Evolutionary conservation across 2,797 vertebrate species (phyloP).

Genomic region (Vultur gryphus): DNA sequence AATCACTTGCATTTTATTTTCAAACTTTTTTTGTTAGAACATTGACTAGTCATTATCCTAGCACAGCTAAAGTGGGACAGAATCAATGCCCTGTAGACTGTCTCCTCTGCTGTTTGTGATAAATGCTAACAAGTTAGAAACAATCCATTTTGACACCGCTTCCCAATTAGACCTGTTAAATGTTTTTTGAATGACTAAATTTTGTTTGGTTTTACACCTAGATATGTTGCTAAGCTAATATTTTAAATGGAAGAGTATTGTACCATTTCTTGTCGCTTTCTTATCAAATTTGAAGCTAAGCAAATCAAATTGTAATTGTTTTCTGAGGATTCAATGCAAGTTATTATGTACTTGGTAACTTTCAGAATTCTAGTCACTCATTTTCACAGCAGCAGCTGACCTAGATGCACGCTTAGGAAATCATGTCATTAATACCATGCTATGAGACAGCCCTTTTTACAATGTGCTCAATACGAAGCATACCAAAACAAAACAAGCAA

Average conservation of each 20-base stretch:
- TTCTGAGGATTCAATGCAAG: background rate
- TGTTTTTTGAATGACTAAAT: slow-evolving; percentile 34
- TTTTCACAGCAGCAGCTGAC: slow-evolving; percentile 13
- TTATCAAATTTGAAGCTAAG: slow-evolving; percentile 18
- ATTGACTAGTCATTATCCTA: slow-evolving; percentile 41
- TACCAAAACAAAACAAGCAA: background rate
- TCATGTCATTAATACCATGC: background rate
- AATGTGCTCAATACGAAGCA: background rate
- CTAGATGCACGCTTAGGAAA: background rate
- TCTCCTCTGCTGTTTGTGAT: slow-evolving; percentile 57
- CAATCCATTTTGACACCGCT: slow-evolving; percentile 70
- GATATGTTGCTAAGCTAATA: slow-evolving; percentile 27
- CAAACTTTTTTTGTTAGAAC: slow-evolving; percentile 61
- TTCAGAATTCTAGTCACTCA: slow-evolving; percentile 3
- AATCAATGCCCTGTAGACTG: slow-evolving; percentile 59
- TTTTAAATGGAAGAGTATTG: background rate
- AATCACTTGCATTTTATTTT: slow-evolving; percentile 54
- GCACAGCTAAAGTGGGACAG: slow-evolving; percentile 48
- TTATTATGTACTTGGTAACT: slow-evolving; percentile 10
- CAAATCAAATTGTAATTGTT: slow-evolving; percentile 38
- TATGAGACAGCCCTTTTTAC: background rate
- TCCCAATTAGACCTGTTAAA: slow-evolving; percentile 67
- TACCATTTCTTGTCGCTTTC: background rate
- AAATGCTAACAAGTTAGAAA: slow-evolving; percentile 65
- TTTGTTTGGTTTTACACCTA: slow-evolving; percentile 44